A percentile compares a stretch with the other conserved stretches of the same genome.
These are phyloP conservation scores for Anarrhichthys ocellatus DNA, from an alignment of 2,113 vertebrate genomes.

Conservation along the genomic window DNA sequence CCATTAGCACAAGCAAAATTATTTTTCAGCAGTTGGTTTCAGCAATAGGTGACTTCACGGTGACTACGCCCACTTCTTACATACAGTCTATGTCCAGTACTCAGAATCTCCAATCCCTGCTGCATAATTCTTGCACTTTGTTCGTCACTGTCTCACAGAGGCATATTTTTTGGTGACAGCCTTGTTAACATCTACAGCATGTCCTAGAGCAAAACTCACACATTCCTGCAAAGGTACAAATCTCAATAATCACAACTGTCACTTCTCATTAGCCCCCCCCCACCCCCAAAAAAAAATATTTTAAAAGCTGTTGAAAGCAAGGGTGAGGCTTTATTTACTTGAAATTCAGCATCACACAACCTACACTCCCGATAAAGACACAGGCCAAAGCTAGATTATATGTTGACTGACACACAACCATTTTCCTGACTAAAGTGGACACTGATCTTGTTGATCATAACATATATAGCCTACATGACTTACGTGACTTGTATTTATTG, in stretches of 20 bases:
- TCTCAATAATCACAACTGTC: constrained; percentile 49
- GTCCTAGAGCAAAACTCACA: constrained; percentile 47
- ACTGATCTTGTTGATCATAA: not conserved
- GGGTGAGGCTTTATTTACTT: not conserved
- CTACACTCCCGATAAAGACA: not conserved
- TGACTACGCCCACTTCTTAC: too few species aligned
- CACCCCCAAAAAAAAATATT: not conserved
- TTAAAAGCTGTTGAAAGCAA: constrained; percentile 1
- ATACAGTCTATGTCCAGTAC: not conserved
- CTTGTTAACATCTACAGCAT: constrained; percentile 25
- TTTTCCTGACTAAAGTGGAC: not conserved
- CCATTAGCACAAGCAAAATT: too few species aligned
- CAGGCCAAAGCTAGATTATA: not conserved
- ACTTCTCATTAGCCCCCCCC: constrained; percentile 15
- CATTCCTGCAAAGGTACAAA: constrained; percentile 46
- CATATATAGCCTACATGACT: not conserved
- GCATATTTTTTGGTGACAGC: constrained; percentile 4
- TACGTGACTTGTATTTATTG: too few species aligned
- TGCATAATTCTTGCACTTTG: not conserved
- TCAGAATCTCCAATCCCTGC: constrained; percentile 1
- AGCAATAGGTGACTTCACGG: too few species aligned
- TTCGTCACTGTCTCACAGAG: not conserved
- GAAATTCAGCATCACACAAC: constrained; percentile 1
- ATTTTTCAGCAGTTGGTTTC: too few species aligned
- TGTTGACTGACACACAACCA: not conserved